Conservation (phyloP, 2,797 vertebrate species). For the Coregonus sp. region DNA sequence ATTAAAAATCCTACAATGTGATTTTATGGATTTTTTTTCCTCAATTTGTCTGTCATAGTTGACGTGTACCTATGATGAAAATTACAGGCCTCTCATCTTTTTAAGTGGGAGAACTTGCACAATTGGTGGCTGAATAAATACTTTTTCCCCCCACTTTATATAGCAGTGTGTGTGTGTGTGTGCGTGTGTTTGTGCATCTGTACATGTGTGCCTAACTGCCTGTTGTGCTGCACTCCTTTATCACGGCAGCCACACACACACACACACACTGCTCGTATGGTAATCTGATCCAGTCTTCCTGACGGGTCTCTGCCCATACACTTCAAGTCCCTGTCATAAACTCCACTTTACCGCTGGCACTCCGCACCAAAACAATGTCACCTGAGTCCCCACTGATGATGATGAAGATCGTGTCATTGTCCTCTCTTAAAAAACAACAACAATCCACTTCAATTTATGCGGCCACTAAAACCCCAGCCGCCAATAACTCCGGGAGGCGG, state of each 20-base stretch:
- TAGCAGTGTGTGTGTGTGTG: too few species aligned
- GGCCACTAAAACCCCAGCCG: background rate
- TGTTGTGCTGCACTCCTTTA: too few species aligned
- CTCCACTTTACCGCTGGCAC: slow-evolving; percentile 2
- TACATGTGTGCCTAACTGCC: too few species aligned
- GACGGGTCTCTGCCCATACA: slow-evolving; percentile 8
- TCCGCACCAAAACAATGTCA: background rate
- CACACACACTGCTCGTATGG: slow-evolving; percentile 17
- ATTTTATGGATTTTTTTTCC: too few species aligned
- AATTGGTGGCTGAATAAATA: too few species aligned
- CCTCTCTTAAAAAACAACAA: background rate
- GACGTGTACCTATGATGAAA: too few species aligned
- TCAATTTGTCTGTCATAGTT: too few species aligned
- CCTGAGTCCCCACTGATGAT: background rate
- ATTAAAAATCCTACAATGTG: too few species aligned
- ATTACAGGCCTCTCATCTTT: too few species aligned
- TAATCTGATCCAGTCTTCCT: slow-evolving; percentile 6
- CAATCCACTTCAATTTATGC: slow-evolving; percentile 2
- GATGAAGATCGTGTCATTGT: background rate
- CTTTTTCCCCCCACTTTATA: too few species aligned
- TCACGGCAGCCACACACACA: slow-evolving; percentile 7
- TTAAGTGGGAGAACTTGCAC: too few species aligned
- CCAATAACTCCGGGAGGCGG: slow-evolving; percentile 10
- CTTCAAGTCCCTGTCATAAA: slow-evolving; percentile 20
- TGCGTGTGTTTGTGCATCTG: too few species aligned